A percentile compares a stretch with the other conserved stretches of the same genome.
Evolutionary conservation across 2,797 vertebrate genomes (phyloP).

Genomic region (Synaphobranchus kaupii): DNA sequence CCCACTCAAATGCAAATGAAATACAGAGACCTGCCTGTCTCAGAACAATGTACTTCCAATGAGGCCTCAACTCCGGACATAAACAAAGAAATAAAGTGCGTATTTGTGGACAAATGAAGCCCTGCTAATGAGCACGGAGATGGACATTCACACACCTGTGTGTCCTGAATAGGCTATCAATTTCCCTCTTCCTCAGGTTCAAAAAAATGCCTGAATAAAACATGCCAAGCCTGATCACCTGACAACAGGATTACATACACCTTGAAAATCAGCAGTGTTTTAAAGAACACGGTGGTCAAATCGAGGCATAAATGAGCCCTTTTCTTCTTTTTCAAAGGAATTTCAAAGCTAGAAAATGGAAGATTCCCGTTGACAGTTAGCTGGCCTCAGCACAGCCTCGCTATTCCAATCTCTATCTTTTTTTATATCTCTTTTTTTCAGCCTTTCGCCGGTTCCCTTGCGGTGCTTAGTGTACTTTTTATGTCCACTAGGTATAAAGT

Average conservation of each 20-base stretch:
- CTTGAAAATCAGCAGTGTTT: conserved; percentile 65
- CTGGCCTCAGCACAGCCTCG: conserved; percentile 76
- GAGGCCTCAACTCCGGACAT: conserved; percentile 48
- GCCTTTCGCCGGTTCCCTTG: conserved; percentile 53
- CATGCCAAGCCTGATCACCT: conserved; percentile 41
- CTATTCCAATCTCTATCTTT: conserved; percentile 76
- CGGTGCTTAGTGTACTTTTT: conserved; percentile 79
- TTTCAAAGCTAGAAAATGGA: conserved; percentile 69
- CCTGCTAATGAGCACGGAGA: conserved; percentile 42
- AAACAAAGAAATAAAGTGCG: conserved; percentile 56
- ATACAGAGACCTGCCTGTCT: conserved; percentile 45
- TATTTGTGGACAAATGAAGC: conserved; percentile 62
- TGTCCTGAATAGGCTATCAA: background rate
- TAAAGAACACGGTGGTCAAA: conserved; percentile 69
- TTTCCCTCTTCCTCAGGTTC: conserved; percentile 45
- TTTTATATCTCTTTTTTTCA: conserved; percentile 48
- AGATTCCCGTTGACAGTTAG: conserved; percentile 71
- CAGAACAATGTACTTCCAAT: conserved; percentile 48
- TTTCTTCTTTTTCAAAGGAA: conserved; percentile 68
- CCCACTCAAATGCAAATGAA: conserved; percentile 35
- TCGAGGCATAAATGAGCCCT: conserved; percentile 75
- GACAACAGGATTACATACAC: conserved; percentile 67
- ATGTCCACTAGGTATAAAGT: conserved; percentile 85
- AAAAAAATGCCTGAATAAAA: conserved; percentile 69
- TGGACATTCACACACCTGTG: background rate